phyloP scores from a whole-genome alignment of 2,797 vertebrate species.

The Nyctibius grandis region DNA sequence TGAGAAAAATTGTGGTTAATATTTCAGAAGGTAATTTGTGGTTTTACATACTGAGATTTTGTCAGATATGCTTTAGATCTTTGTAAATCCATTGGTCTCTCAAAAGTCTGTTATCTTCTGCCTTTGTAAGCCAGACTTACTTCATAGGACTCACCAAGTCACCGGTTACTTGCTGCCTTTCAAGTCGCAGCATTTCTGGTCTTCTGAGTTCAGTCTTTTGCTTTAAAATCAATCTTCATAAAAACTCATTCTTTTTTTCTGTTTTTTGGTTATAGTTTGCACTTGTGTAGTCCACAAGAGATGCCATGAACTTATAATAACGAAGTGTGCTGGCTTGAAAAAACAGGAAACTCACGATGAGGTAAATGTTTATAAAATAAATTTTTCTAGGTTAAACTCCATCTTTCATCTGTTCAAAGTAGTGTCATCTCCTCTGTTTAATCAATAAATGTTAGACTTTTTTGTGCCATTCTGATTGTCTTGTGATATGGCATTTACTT shows the following conservation, averaged over 20 bases:
- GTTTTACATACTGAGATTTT: not conserved
- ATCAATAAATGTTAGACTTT: not conserved
- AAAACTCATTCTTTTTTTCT: not conserved
- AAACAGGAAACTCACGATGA: constrained; percentile 95
- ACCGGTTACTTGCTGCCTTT: not conserved
- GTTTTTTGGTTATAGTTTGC: constrained; percentile 83
- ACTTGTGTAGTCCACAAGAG: constrained; percentile 98
- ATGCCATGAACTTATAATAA: constrained; percentile 98
- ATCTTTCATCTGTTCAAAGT: constrained; percentile 22
- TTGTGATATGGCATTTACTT: not conserved
- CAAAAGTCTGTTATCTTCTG: not conserved
- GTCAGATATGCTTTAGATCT: not conserved
- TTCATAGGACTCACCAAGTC: not conserved
- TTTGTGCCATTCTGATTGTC: not conserved
- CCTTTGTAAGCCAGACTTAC: not conserved
- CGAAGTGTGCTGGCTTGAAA: constrained; percentile 96
- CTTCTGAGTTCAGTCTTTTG: not conserved
- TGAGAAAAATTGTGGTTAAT: rapidly evolving
- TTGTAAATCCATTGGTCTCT: not conserved
- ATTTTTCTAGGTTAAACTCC: not conserved
- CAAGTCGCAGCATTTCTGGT: not conserved
- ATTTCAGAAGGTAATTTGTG: not conserved
- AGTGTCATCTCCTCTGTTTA: not conserved
- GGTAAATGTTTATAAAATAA: constrained; percentile 76
- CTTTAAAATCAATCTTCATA: not conserved